A percentile compares a stretch with the other conserved stretches of the same genome.
Evolutionary conservation across 2,797 vertebrate species (phyloP).

Genomic region (Sebastes minor): DNA sequence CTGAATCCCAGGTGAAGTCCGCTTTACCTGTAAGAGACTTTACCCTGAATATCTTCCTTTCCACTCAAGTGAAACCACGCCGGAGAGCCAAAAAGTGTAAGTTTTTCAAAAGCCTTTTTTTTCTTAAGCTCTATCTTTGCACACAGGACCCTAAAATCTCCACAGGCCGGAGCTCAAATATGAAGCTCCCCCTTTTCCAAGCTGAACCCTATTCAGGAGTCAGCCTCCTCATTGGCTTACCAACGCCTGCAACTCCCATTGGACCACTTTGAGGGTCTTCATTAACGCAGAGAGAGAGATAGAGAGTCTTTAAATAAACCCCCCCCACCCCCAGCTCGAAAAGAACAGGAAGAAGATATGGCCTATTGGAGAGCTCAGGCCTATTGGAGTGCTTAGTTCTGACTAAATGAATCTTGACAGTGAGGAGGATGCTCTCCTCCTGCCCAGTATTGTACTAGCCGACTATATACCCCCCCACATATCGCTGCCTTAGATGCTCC

Average conservation of each 20-base stretch:
- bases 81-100: slow-evolving; percentile 30
- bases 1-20: slow-evolving; percentile 56
- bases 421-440: slow-evolving; percentile 79
- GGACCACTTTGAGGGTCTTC: slow-evolving; percentile 71
- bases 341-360: slow-evolving; percentile 75
- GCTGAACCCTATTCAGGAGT: slow-evolving; percentile 24
- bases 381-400: slow-evolving; percentile 81
- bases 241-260: slow-evolving; percentile 58
- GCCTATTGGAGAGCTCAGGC: slow-evolving; percentile 76
- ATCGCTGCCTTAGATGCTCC: slow-evolving; percentile 61
- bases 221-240: slow-evolving; percentile 52
- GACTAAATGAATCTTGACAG: slow-evolving; percentile 86
- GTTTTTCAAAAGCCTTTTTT: slow-evolving; percentile 45
- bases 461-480: slow-evolving; percentile 10
- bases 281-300: slow-evolving; percentile 74
- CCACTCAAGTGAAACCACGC: slow-evolving; percentile 37
- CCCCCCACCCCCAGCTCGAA: slow-evolving; percentile 42
- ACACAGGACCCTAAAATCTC: slow-evolving; percentile 67
- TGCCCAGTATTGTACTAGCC: slow-evolving; percentile 74
- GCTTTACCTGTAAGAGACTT: slow-evolving; percentile 66
- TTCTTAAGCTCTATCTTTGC: slow-evolving; percentile 65
- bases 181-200: slow-evolving; percentile 29
- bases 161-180: slow-evolving; percentile 58
- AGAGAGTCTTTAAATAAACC: slow-evolving; percentile 72
- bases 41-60: slow-evolving; percentile 50